Evolutionary conservation across 2,797 vertebrate species (phyloP).

Genomic region (Syngnathus rostellatus): DNA sequence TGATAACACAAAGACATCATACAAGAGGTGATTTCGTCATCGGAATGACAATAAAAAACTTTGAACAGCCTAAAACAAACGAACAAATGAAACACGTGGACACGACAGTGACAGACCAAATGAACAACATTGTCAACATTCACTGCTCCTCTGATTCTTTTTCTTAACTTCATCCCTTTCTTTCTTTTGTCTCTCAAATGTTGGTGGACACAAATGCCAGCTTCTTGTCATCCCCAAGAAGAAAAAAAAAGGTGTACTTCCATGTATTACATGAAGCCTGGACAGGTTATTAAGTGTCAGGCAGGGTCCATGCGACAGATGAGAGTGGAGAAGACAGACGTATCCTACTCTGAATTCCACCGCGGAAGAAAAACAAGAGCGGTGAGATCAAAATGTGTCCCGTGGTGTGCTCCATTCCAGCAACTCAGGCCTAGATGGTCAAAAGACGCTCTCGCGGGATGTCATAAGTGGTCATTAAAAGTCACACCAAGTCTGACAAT

Average conservation of each 20-base stretch:
- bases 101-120: background rate
- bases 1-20: background rate
- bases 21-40: background rate
- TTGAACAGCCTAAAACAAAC: background rate
- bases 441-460: background rate
- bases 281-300: conserved; percentile 13
- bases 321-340: conserved; percentile 24
- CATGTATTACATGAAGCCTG: conserved; percentile 23
- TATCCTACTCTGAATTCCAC: conserved; percentile 17
- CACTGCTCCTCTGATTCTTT: conserved; percentile 24
- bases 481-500: background rate
- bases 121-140: conserved; percentile 22
- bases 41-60: background rate
- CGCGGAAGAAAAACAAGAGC: conserved; percentile 6
- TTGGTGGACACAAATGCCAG: conserved; percentile 26
- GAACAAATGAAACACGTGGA: too few species aligned
- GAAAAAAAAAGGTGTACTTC: conserved; percentile 30
- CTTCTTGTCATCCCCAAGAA: conserved; percentile 16
- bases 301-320: conserved; percentile 30
- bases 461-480: background rate
- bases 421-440: background rate
- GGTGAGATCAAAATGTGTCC: conserved; percentile 12
- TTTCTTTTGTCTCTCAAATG: conserved; percentile 21
- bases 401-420: conserved; percentile 1
- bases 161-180: background rate